A percentile compares a stretch with the other conserved stretches of the same genome.
phyloP scores from a whole-genome alignment of 64 coral and sea anemone genomes.

The Anthopleura sola region DNA sequence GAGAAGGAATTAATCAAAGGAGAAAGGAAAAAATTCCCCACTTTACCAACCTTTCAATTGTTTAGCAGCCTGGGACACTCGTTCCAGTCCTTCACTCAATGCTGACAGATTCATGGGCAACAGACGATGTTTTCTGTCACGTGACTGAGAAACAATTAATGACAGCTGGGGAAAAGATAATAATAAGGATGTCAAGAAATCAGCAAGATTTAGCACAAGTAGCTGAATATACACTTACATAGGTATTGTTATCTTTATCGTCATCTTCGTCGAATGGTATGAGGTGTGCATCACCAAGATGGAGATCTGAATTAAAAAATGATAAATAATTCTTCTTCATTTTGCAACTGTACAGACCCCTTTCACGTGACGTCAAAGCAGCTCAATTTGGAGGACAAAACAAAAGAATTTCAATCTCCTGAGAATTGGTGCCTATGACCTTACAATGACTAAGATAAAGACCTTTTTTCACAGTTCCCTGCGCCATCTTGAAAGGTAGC shows the following conservation, averaged over 20 bases:
- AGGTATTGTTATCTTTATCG: slow-evolving; percentile 10
- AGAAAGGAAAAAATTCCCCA: not conserved
- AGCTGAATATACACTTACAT: slow-evolving; percentile 42
- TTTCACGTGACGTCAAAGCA: no score
- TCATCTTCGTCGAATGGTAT: slow-evolving; percentile 39
- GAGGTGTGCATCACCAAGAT: slow-evolving; percentile 72
- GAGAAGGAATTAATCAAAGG: not conserved
- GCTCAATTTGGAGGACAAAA: no score
- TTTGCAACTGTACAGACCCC: not conserved
- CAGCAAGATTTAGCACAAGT: not conserved
- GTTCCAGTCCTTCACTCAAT: slow-evolving; percentile 53
- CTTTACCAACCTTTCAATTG: slow-evolving; percentile 59
- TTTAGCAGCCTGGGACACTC: slow-evolving; percentile 60
- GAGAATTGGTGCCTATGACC: no score
- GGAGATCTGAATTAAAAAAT: slow-evolving; percentile 33
- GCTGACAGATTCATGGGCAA: slow-evolving; percentile 63
- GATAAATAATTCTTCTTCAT: not conserved
- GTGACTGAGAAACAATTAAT: slow-evolving; percentile 81
- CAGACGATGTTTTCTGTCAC: slow-evolving; percentile 74
- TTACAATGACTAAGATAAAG: no score
- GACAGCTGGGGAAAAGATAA: slow-evolving; percentile 25
- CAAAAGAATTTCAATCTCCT: no score
- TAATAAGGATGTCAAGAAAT: not conserved
- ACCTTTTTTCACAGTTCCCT: no score
- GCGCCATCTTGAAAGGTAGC: no score